These are phyloP conservation scores for Acanthochromis polyacanthus DNA, from an alignment of 2,113 vertebrate genomes.

Conservation along the genomic window DNA sequence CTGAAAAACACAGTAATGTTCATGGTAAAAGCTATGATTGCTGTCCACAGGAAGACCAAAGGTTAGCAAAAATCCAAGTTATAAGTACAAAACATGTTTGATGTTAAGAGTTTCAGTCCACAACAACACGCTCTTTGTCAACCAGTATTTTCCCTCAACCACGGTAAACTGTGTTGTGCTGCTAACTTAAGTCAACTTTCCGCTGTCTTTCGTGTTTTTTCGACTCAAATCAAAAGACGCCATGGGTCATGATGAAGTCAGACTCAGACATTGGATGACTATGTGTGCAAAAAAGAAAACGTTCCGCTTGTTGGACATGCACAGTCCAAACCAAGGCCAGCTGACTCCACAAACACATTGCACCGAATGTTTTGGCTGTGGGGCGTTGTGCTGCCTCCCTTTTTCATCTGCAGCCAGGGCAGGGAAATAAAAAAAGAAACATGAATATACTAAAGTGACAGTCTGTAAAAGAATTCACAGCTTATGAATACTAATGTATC, in stretches of 20 bases:
- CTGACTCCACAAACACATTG: constrained; percentile 13
- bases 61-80: no score
- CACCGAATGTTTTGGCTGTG: constrained; percentile 42
- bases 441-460: constrained; percentile 53
- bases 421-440: constrained; percentile 39
- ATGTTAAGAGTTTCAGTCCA: no score
- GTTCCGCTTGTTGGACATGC: constrained; percentile 3
- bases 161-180: constrained; percentile 5
- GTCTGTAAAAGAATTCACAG: constrained; percentile 33
- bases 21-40: no score
- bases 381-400: constrained; percentile 32
- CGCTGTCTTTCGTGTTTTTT: not conserved
- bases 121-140: not conserved
- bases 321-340: constrained; percentile 6
- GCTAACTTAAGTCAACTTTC: constrained; percentile 1
- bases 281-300: not conserved
- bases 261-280: constrained; percentile 18
- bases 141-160: not conserved
- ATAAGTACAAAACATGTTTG: no score
- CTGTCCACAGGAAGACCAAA: no score
- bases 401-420: constrained; percentile 35
- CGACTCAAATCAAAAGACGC: not conserved
- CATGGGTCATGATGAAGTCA: constrained; percentile 26
- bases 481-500: constrained; percentile 12
- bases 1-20: no score